Evolutionary conservation across 2,797 vertebrate species (phyloP).

Genomic region (Odontamblyopus rebecca): DNA sequence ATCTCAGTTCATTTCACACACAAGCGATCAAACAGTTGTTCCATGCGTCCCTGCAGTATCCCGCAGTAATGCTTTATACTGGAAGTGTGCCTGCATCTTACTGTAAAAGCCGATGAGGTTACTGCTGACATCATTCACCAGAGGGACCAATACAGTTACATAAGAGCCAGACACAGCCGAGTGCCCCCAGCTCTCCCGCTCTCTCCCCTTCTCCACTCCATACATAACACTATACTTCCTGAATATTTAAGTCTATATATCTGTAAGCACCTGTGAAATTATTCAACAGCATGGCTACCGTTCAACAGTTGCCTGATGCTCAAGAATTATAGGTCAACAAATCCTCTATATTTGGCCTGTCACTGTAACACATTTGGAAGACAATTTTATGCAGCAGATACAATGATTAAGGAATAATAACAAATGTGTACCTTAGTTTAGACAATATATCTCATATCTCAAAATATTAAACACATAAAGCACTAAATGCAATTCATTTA

Average conservation of each 20-base stretch:
- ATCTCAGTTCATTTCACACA: neutral
- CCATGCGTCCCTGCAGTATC: neutral
- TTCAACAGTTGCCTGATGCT: neutral
- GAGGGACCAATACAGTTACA: constrained; percentile 49
- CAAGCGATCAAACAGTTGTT: neutral
- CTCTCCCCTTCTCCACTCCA: constrained; percentile 5
- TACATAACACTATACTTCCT: constrained; percentile 5
- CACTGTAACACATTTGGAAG: neutral
- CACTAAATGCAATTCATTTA: too few relatives aligned
- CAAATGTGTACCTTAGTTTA: too few relatives aligned
- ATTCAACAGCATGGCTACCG: neutral
- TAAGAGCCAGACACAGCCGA: constrained; percentile 52
- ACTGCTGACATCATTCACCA: constrained; percentile 58
- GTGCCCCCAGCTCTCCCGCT: constrained; percentile 27
- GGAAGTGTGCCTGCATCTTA: constrained; percentile 33
- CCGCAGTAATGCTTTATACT: neutral
- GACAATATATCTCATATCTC: too few relatives aligned
- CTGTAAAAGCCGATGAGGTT: constrained; percentile 38
- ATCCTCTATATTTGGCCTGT: neutral
- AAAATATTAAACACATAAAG: too few relatives aligned
- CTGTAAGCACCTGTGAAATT: constrained; percentile 3
- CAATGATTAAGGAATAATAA: too few relatives aligned
- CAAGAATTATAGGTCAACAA: neutral
- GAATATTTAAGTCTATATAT: constrained; percentile 8
- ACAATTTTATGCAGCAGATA: too few relatives aligned